phyloP scores from a whole-genome alignment of 2,888 invertebrate species.

The Agrochola lota region DNA sequence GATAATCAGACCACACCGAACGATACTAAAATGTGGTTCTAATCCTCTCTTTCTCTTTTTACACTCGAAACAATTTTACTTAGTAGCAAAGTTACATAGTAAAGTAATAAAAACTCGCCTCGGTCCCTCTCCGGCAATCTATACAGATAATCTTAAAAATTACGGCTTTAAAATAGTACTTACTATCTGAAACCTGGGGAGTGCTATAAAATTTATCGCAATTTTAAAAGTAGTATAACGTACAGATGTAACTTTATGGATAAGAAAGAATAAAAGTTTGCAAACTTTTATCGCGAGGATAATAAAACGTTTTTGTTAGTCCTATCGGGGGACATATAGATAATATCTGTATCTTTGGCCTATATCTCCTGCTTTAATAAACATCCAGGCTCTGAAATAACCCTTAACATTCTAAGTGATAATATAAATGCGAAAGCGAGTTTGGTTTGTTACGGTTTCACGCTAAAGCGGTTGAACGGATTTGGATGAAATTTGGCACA shows the following conservation, averaged over 20 bases:
- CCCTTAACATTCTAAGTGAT: too few relatives aligned
- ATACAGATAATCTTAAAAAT: slow-evolving; percentile 42
- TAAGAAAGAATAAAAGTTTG: slow-evolving; percentile 20
- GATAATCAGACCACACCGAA: background rate
- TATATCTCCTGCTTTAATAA: background rate
- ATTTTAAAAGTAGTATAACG: slow-evolving; percentile 50
- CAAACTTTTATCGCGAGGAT: slow-evolving; percentile 29
- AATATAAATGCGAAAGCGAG: too few relatives aligned
- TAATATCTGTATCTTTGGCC: background rate
- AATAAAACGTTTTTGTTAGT: slow-evolving; percentile 27
- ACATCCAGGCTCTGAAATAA: background rate
- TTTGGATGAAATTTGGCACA: too few relatives aligned
- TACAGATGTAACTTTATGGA: slow-evolving; percentile 34
- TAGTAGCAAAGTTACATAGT: slow-evolving; percentile 5
- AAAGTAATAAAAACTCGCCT: slow-evolving; percentile 26
- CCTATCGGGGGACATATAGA: background rate
- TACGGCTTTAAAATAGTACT: slow-evolving; percentile 36
- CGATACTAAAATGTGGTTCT: background rate
- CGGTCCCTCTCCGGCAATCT: background rate
- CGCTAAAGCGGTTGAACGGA: too few relatives aligned
- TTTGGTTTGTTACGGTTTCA: too few relatives aligned
- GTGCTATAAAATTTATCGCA: slow-evolving; percentile 51
- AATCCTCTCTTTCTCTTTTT: background rate
- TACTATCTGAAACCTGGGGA: slow-evolving; percentile 40
- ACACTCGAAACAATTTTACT: background rate